Evolutionary conservation across 2,888 invertebrate species (phyloP).

Genomic region (Ichneumoninae sp.): DNA sequence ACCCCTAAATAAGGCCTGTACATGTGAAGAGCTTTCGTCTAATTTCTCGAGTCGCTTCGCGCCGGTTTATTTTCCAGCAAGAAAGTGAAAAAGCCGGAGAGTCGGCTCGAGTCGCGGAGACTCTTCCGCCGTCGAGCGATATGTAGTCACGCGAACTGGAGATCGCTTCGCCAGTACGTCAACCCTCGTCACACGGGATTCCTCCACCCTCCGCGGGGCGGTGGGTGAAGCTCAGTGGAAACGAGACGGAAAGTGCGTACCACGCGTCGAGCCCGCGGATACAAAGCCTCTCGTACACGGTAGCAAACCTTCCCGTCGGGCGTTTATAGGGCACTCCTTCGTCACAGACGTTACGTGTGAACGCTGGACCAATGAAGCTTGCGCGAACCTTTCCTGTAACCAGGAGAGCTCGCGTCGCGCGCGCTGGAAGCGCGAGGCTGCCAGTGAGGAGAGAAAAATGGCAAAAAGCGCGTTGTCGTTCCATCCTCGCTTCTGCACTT

Average conservation of each 20-base stretch:
- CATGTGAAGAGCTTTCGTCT: background rate
- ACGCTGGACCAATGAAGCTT: background rate
- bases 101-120: background rate
- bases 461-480: constrained; percentile 17
- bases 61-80: background rate
- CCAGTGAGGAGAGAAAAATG: constrained; percentile 7
- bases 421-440: too few species aligned
- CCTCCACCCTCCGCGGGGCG: background rate
- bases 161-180: background rate
- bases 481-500: background rate
- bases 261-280: constrained; percentile 38
- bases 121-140: background rate
- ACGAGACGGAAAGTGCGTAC: constrained; percentile 48
- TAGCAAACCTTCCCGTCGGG: background rate
- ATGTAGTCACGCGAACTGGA: background rate
- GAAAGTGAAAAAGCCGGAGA: constrained; percentile 2
- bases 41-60: constrained; percentile 4
- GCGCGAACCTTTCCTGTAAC: background rate
- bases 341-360: constrained; percentile 12
- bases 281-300: constrained; percentile 24
- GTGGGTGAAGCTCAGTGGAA: constrained; percentile 1
- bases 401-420: background rate
- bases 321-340: constrained; percentile 1
- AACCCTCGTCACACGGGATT: constrained; percentile 13
- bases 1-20: background rate